phyloP scores from a whole-genome alignment of 2,113 vertebrate genomes.

The Phaetusa simplex region DNA sequence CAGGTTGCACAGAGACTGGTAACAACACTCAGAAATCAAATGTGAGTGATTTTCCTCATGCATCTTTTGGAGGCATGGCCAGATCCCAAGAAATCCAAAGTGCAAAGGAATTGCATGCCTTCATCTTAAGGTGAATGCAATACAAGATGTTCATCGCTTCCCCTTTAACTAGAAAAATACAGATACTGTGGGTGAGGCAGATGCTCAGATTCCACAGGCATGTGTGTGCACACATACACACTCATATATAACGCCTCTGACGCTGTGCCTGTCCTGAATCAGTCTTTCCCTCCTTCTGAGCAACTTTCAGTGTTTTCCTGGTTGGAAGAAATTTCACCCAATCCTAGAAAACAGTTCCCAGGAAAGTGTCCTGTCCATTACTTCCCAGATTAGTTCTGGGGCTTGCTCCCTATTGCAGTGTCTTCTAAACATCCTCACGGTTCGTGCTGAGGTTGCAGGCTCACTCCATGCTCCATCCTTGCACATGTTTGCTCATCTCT shows the following conservation, averaged over 20 bases:
- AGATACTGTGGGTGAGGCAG: neutral
- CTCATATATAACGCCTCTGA: accelerated
- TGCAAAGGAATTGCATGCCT: neutral
- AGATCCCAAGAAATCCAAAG: neutral
- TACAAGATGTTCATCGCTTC: neutral
- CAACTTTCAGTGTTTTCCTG: neutral
- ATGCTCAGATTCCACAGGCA: neutral
- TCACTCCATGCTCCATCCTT: neutral
- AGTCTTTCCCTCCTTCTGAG: neutral
- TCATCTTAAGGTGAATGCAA: neutral
- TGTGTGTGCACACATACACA: neutral
- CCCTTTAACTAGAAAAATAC: neutral
- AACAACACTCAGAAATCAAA: neutral
- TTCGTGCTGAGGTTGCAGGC: neutral
- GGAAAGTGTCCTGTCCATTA: neutral
- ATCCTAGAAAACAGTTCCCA: neutral
- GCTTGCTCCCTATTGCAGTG: neutral
- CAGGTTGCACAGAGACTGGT: neutral
- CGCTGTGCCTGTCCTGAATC: neutral
- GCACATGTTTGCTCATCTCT: neutral
- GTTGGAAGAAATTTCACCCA: neutral
- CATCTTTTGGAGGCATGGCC: neutral
- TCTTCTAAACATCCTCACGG: neutral
- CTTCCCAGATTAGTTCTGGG: neutral
- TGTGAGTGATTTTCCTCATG: neutral